These are phyloP conservation scores for Melanerpes aurifrons DNA, from an alignment of 2,113 vertebrate genomes.

Conservation along the genomic window DNA sequence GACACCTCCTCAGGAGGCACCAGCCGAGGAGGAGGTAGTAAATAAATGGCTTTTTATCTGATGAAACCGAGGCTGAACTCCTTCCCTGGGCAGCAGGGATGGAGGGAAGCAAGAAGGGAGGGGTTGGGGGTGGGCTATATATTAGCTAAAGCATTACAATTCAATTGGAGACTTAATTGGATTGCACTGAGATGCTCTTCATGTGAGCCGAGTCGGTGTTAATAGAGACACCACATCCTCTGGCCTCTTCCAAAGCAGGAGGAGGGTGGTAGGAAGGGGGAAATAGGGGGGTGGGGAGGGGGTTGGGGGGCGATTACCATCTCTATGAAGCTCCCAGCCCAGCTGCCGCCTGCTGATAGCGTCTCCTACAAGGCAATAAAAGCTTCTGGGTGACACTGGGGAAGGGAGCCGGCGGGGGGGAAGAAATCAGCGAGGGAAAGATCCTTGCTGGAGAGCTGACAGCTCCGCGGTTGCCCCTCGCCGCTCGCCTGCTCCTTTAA, in stretches of 20 bases:
- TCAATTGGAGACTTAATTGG: constrained; percentile 71
- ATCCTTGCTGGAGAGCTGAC: too few species aligned
- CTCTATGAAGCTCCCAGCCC: neutral
- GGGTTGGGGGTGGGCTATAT: neutral
- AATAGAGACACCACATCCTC: constrained; percentile 14
- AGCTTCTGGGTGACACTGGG: neutral
- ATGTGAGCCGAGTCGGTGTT: constrained; percentile 28
- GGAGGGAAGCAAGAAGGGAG: too few species aligned
- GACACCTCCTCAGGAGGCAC: neutral
- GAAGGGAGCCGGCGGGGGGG: too few species aligned
- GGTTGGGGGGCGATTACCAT: neutral
- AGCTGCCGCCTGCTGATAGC: constrained; percentile 36
- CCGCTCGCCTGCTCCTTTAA: neutral
- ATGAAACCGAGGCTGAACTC: constrained; percentile 72
- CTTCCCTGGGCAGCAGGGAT: neutral
- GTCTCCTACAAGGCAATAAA: constrained; percentile 34
- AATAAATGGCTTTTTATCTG: constrained; percentile 69
- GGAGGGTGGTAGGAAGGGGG: neutral
- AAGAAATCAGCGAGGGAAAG: too few species aligned
- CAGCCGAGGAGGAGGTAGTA: neutral
- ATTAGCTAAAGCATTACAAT: constrained; percentile 35
- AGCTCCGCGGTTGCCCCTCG: too few species aligned
- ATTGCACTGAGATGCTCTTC: constrained; percentile 68
- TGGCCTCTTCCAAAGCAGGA: neutral
- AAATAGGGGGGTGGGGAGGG: too few species aligned